A percentile compares a stretch with the other conserved stretches of the same genome.
Evolutionary conservation across 2,888 invertebrate genomes (phyloP).

Genomic region (Microdon myrmicae): DNA sequence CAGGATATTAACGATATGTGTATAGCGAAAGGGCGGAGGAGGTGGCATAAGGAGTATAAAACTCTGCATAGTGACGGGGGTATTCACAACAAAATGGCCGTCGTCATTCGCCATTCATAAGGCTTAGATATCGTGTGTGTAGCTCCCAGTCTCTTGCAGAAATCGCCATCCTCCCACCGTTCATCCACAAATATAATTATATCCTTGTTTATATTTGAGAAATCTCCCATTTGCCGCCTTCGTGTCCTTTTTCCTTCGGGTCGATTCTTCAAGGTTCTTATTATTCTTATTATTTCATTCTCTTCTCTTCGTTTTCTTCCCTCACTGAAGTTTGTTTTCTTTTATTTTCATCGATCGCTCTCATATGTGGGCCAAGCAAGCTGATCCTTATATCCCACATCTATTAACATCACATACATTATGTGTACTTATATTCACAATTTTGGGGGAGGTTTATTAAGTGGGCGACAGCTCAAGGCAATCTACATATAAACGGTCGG

Average conservation of each 20-base stretch:
- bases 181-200: conserved; percentile 45
- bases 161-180: conserved; percentile 42
- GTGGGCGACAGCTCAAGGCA: conserved; percentile 37
- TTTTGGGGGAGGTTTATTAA: conserved; percentile 15
- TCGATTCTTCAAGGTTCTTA: too few relatives aligned
- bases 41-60: too few relatives aligned
- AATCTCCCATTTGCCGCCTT: conserved; percentile 50
- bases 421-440: conserved; percentile 17
- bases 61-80: conserved; percentile 40
- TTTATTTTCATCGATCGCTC: conserved; percentile 8
- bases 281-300: too few relatives aligned
- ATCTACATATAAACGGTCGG: neutral
- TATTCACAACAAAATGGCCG: conserved; percentile 56
- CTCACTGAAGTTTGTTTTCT: conserved; percentile 27
- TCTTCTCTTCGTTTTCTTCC: too few relatives aligned
- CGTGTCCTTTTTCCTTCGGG: conserved; percentile 49
- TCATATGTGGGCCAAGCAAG: conserved; percentile 49
- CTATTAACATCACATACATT: conserved; percentile 35
- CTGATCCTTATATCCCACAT: conserved; percentile 38
- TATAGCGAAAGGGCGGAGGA: too few relatives aligned
- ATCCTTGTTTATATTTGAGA: conserved; percentile 52
- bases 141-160: conserved; percentile 16
- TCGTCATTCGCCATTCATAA: conserved; percentile 54
- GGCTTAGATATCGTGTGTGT: conserved; percentile 52
- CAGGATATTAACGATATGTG: conserved; percentile 49